Base-by-base conservation (phyloP, 2,113 vertebrate genomes). In the Azemiops feae region DNA sequence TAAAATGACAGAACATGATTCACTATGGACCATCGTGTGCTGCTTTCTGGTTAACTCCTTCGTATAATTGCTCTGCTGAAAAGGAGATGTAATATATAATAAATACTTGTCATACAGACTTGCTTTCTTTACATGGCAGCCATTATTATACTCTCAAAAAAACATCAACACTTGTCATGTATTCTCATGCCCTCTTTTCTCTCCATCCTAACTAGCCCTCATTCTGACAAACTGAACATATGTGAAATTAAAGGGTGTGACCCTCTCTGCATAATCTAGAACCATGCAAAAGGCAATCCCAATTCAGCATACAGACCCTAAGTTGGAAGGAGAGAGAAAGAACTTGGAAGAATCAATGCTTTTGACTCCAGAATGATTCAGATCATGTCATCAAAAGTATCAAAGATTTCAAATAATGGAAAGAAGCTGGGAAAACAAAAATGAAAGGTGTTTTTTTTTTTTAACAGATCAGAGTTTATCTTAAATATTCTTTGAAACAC, bases 1-100 rank as follows among this genome's bases (percentile, higher is more conserved):
- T 54, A 85, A 92, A 93, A 89, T 93, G 91, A 91, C 87, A 93
- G 55, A 25, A 64, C 45, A 93, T 64, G 93, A 89, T 64, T 89
- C 91, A 91, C 87, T 87, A 30, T 54, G 47, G 55, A 39, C 91
- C 55, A 89, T 81, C 27, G 23, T 53, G 45, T 92, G 16, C 27
- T 89, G 54, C 25, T 81, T 89, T 54, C 85, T 20, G n/a, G 86
- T 89, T 93, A 91, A 91, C 60, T 93, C 86, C 53, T 85, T 85
- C 30, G 89, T 8, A 85, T 85, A 58, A 91, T 54, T 89, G 74
- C 69, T 30, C 25, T 39, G 25, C 45, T 45, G 53, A 92, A 89
- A 34, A 92, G 45, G 54, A 86, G 54, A 45, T 12, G 22, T 81
- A 50, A 89, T 39, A 64, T 60, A 86, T 27, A n/a, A 54, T 43